phyloP scores from a whole-genome alignment of 92 coral and sea anemone species.

The Bergia sp. region DNA sequence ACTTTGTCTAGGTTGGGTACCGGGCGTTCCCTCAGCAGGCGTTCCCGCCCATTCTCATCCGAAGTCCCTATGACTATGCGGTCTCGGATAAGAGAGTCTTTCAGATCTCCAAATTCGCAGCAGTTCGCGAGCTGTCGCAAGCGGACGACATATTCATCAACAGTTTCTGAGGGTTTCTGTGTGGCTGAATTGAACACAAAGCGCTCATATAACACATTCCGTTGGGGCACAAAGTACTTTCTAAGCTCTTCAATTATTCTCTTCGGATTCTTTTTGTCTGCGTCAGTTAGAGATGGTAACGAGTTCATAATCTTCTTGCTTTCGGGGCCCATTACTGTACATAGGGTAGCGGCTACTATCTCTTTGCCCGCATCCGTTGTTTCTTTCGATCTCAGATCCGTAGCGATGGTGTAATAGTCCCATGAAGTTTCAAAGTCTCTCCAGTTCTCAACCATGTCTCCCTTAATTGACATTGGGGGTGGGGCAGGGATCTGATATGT shows the following conservation, averaged over 20 bases:
- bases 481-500: slow-evolving; percentile 55
- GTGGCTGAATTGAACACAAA: slow-evolving; percentile 32
- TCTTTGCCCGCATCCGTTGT: too few relatives aligned
- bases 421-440: slow-evolving; percentile 51
- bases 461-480: slow-evolving; percentile 48
- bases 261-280: slow-evolving; percentile 28
- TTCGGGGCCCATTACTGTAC: too few relatives aligned
- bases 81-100: slow-evolving; percentile 39
- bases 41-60: slow-evolving; percentile 27
- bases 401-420: slow-evolving; percentile 46
- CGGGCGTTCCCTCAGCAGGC: slow-evolving; percentile 23
- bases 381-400: slow-evolving; percentile 38
- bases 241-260: slow-evolving; percentile 34
- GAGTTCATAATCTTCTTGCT: too few relatives aligned
- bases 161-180: slow-evolving; percentile 26
- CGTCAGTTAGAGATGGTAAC: too few relatives aligned
- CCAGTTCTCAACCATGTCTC: slow-evolving; percentile 56
- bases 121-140: slow-evolving; percentile 30
- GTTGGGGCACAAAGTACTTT: slow-evolving; percentile 38
- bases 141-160: slow-evolving; percentile 11
- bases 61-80: slow-evolving; percentile 37
- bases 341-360: too few relatives aligned
- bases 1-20: not conserved
- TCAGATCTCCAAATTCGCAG: slow-evolving; percentile 24
- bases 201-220: slow-evolving; percentile 27